A percentile compares a stretch with the other conserved stretches of the same genome.
phyloP scores from a whole-genome alignment of 2,113 vertebrate species.

The Austrofundulus limnaeus region DNA sequence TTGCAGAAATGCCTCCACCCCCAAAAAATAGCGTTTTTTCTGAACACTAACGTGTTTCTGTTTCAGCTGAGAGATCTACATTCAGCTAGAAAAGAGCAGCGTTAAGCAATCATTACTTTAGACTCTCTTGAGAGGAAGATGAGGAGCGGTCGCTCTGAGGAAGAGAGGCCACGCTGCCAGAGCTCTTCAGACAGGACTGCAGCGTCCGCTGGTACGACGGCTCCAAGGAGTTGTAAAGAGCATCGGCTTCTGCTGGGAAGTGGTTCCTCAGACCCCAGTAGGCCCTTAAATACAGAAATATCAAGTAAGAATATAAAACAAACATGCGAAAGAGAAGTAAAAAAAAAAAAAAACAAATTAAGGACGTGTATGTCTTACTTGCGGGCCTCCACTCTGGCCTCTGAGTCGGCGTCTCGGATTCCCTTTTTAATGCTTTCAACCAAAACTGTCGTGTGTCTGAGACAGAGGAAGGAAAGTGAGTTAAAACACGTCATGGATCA shows the following conservation, averaged over 20 bases:
- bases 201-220: conserved; percentile 92
- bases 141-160: conserved; percentile 98
- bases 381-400: conserved; percentile 94
- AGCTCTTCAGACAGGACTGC: conserved; percentile 90
- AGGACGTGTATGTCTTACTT: conserved; percentile 81
- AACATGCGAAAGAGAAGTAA: background rate
- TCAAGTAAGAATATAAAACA: background rate
- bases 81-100: background rate
- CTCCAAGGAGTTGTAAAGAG: conserved; percentile 92
- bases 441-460: conserved; percentile 90
- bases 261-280: conserved; percentile 95
- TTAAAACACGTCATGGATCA: background rate
- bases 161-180: conserved; percentile 92
- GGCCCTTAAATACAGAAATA: conserved; percentile 76
- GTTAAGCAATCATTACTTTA: conserved; percentile 83
- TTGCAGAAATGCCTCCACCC: too few species aligned
- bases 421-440: conserved; percentile 98
- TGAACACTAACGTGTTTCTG: too few species aligned
- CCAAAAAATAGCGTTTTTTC: too few species aligned
- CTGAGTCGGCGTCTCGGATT: conserved; percentile 94
- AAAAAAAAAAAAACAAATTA: background rate
- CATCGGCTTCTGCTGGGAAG: conserved; percentile 89
- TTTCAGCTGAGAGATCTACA: background rate
- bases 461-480: conserved; percentile 12
- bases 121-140: conserved; percentile 96